phyloP scores from a whole-genome alignment of 2,888 invertebrate genomes.

The Lumbricus terrestris region DNA sequence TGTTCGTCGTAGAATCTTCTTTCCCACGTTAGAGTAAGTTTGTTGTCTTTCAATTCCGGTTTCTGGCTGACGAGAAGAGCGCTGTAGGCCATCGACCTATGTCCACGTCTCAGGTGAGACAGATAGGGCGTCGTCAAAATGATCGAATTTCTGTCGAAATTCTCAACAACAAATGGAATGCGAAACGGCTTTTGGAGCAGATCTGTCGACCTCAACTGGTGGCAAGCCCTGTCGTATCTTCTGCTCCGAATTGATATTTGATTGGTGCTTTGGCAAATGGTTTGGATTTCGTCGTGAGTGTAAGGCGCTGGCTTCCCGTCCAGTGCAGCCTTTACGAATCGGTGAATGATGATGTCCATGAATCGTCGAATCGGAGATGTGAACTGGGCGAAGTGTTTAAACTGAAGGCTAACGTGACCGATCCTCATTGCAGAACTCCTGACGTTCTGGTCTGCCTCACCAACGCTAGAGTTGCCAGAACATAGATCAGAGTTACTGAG shows the following conservation, averaged over 20 bases:
- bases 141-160: conserved; percentile 39
- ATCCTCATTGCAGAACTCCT: background rate
- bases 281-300: conserved; percentile 40
- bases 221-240: conserved; percentile 15
- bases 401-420: conserved; percentile 45
- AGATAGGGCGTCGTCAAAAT: conserved; percentile 40
- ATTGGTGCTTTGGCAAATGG: conserved; percentile 36
- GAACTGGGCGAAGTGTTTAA: conserved; percentile 44
- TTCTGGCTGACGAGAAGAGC: conserved; percentile 41
- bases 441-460: background rate
- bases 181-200: conserved; percentile 43
- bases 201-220: conserved; percentile 19
- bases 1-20: conserved; percentile 46
- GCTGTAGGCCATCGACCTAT: conserved; percentile 35
- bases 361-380: conserved; percentile 49
- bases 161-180: conserved; percentile 45
- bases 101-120: conserved; percentile 28
- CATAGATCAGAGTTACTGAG: background rate
- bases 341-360: conserved; percentile 49
- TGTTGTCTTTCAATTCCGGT: conserved; percentile 34
- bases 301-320: conserved; percentile 39
- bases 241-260: background rate
- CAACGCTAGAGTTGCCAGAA: background rate
- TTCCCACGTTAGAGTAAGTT: conserved; percentile 44
- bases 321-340: conserved; percentile 44